Evolutionary conservation across 2,888 invertebrate species (phyloP).

Genomic region (Andrena praecox): DNA sequence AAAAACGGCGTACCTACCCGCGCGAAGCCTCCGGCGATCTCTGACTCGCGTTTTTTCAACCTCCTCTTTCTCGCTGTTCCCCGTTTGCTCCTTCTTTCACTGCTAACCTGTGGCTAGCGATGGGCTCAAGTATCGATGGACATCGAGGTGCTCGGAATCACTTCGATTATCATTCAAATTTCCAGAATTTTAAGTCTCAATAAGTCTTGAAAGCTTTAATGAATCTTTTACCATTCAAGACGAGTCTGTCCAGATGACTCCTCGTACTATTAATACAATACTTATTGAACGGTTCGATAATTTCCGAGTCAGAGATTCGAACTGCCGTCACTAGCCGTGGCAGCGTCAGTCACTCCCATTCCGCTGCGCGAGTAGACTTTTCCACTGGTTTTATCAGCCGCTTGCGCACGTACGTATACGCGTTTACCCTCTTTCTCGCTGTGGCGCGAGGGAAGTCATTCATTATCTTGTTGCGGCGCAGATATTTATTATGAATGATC

Average conservation of each 20-base stretch:
- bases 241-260: too few species aligned
- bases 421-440: slow-evolving; percentile 14
- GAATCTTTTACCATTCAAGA: too few species aligned
- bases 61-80: slow-evolving; percentile 10
- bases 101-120: background rate
- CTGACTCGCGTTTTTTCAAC: slow-evolving; percentile 45
- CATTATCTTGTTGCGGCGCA: slow-evolving; percentile 66
- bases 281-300: background rate
- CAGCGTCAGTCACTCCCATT: background rate
- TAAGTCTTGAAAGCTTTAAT: too few species aligned
- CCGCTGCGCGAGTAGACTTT: background rate
- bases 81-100: slow-evolving; percentile 17
- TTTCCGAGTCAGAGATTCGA: background rate
- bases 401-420: background rate
- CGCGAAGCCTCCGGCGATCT: slow-evolving; percentile 61
- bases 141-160: background rate
- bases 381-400: slow-evolving; percentile 21
- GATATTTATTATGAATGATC: slow-evolving; percentile 73
- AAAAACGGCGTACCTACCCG: slow-evolving; percentile 64
- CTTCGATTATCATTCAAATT: background rate
- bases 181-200: too few species aligned
- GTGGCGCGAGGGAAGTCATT: slow-evolving; percentile 59
- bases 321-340: background rate
- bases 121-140: background rate
- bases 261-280: too few species aligned